Percentiles rank a stretch among this genome's conserved stretches.
These are phyloP conservation scores for Myrmecobius fasciatus DNA, from an alignment of 2,113 vertebrate species.

Conservation along the genomic window DNA sequence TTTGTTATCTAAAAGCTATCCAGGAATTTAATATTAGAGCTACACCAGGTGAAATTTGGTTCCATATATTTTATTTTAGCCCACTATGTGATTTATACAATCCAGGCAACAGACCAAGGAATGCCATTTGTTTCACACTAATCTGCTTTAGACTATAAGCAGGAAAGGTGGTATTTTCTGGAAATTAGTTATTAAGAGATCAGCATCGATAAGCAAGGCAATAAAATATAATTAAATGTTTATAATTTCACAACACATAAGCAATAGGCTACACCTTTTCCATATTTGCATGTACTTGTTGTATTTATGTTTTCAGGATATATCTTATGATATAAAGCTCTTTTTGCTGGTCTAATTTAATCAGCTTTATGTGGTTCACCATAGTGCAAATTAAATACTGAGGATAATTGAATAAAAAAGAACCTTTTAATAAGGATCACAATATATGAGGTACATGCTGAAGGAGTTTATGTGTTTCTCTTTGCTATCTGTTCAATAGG, in stretches of 20 bases:
- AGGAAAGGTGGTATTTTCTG: conserved; percentile 38
- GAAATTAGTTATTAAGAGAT: conserved; percentile 66
- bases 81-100: conserved; percentile 26
- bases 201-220: conserved; percentile 67
- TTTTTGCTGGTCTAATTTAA: conserved; percentile 68
- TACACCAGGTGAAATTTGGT: conserved; percentile 43
- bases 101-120: conserved; percentile 16
- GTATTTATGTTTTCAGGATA: conserved; percentile 64
- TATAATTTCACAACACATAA: conserved; percentile 71
- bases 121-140: conserved; percentile 23
- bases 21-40: conserved; percentile 35
- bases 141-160: conserved; percentile 27
- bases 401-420: conserved; percentile 67
- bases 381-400: conserved; percentile 73
- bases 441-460: conserved; percentile 62
- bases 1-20: conserved; percentile 45
- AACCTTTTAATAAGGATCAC: conserved; percentile 73
- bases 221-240: conserved; percentile 72
- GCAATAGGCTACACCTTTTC: conserved; percentile 58
- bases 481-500: conserved; percentile 55
- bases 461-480: conserved; percentile 34
- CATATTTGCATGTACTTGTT: conserved; percentile 54
- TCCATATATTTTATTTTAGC: conserved; percentile 4
- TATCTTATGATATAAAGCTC: conserved; percentile 48
- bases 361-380: conserved; percentile 59